Percentiles rank a stretch among this genome's conserved stretches.
These are phyloP conservation scores for Strigamia transsilvanica DNA, from an alignment of 2,888 invertebrate genomes.

Conservation along the genomic window DNA sequence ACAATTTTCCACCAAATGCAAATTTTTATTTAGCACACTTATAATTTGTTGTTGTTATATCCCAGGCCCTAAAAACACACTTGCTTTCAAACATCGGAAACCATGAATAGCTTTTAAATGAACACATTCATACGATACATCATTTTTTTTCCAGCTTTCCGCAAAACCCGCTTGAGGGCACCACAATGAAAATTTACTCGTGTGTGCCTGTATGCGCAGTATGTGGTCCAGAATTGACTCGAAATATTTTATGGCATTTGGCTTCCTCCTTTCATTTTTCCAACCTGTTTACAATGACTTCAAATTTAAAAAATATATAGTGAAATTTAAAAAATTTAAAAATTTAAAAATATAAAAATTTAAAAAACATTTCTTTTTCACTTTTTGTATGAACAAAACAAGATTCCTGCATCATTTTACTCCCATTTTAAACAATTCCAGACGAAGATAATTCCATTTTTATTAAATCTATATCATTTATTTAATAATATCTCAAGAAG, in stretches of 20 bases:
- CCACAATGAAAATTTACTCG: background rate
- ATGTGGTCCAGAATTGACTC: background rate
- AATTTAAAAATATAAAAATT: too few relatives aligned
- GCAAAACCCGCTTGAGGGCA: background rate
- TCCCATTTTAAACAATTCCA: too few relatives aligned
- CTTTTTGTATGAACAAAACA: too few relatives aligned
- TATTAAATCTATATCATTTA: too few relatives aligned
- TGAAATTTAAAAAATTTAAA: too few relatives aligned
- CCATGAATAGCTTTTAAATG: background rate
- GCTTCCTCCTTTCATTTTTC: background rate
- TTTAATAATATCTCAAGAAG: too few relatives aligned
- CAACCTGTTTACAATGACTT: background rate
- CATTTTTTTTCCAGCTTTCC: background rate
- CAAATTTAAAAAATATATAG: too few relatives aligned
- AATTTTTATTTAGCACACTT: background rate
- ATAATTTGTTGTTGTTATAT: background rate
- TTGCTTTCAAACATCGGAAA: background rate
- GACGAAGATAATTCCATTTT: too few relatives aligned
- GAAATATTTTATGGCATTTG: slow-evolving; percentile 3
- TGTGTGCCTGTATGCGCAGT: background rate
- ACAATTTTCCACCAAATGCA: too few relatives aligned
- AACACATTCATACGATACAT: background rate
- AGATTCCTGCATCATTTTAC: too few relatives aligned
- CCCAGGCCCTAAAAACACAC: background rate
- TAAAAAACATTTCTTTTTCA: too few relatives aligned